Percentiles rank a stretch among this genome's conserved stretches.
phyloP scores from a whole-genome alignment of 2,888 invertebrate genomes.

The Microchrysa polita region DNA sequence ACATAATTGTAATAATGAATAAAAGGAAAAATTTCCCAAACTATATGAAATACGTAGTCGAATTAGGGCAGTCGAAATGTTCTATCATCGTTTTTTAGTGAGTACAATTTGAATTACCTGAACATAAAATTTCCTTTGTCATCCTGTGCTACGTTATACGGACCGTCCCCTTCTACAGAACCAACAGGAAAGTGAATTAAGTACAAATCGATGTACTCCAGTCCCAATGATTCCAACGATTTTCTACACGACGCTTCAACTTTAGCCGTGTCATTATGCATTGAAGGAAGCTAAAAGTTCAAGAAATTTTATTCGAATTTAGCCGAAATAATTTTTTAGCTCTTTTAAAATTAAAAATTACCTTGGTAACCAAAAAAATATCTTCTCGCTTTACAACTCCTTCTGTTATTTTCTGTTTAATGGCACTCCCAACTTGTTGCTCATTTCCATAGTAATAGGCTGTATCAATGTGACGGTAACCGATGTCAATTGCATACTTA shows the following conservation, averaged over 20 bases:
- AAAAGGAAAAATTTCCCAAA: slow-evolving; percentile 10
- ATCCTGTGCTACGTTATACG: too few relatives aligned
- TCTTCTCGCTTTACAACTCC: slow-evolving; percentile 63
- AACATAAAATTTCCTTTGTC: too few relatives aligned
- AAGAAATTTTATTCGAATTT: background rate
- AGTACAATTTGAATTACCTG: slow-evolving; percentile 43
- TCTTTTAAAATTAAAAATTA: background rate
- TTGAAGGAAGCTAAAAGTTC: slow-evolving; percentile 80
- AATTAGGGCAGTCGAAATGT: too few relatives aligned
- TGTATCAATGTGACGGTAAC: slow-evolving; percentile 68
- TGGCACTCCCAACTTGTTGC: slow-evolving; percentile 62
- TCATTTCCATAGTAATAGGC: slow-evolving; percentile 66
- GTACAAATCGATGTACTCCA: slow-evolving; percentile 83
- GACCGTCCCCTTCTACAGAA: slow-evolving; percentile 44
- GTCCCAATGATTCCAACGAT: slow-evolving; percentile 75
- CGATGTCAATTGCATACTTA: slow-evolving; percentile 65
- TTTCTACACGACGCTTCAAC: slow-evolving; percentile 76
- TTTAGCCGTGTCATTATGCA: slow-evolving; percentile 80
- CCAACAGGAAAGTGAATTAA: slow-evolving; percentile 86
- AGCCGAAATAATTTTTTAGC: slow-evolving; percentile 11
- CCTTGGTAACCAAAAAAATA: slow-evolving; percentile 60
- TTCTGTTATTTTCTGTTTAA: slow-evolving; percentile 63
- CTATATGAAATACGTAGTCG: slow-evolving; percentile 32
- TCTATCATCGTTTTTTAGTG: too few relatives aligned
- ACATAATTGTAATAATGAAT: background rate